These are phyloP conservation scores for Xanthorhoe spadicearia DNA, from an alignment of 2,888 invertebrate genomes.

Conservation along the genomic window DNA sequence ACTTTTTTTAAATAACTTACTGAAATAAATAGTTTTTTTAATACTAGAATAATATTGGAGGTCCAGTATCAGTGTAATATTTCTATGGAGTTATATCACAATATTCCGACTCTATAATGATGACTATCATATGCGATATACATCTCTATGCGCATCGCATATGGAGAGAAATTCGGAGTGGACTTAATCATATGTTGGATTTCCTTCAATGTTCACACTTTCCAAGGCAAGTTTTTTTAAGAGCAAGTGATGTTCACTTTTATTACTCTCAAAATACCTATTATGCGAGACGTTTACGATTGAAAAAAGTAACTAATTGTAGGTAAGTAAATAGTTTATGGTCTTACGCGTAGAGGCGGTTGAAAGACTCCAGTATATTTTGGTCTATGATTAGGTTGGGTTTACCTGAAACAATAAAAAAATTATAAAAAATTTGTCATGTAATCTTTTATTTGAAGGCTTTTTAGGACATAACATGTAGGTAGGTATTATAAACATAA, in stretches of 20 bases:
- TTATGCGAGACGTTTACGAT: not conserved
- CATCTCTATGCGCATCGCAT: conserved; percentile 22
- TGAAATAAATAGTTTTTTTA: no score
- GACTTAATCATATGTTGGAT: conserved; percentile 20
- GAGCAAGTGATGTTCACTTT: conserved; percentile 15
- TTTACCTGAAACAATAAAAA: conserved; percentile 53
- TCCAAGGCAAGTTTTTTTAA: conserved; percentile 22
- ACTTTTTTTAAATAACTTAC: no score
- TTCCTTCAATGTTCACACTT: conserved; percentile 35
- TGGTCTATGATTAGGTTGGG: not conserved
- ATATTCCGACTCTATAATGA: not conserved
- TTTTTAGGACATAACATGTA: no score
- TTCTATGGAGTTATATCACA: not conserved
- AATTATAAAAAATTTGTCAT: not conserved
- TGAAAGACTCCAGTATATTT: not conserved
- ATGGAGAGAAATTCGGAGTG: conserved; percentile 39
- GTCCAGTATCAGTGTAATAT: no score
- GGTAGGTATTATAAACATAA: no score
- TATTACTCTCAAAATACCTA: conserved; percentile 9
- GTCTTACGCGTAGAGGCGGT: not conserved
- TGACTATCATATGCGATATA: not conserved
- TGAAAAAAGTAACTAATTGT: not conserved
- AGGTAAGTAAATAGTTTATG: not conserved
- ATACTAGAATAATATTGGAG: no score
- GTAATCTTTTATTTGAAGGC: not conserved